Evolutionary conservation across 1,140 invertebrate genomes (phyloP).

Genomic region (Listronotus oregonensis): DNA sequence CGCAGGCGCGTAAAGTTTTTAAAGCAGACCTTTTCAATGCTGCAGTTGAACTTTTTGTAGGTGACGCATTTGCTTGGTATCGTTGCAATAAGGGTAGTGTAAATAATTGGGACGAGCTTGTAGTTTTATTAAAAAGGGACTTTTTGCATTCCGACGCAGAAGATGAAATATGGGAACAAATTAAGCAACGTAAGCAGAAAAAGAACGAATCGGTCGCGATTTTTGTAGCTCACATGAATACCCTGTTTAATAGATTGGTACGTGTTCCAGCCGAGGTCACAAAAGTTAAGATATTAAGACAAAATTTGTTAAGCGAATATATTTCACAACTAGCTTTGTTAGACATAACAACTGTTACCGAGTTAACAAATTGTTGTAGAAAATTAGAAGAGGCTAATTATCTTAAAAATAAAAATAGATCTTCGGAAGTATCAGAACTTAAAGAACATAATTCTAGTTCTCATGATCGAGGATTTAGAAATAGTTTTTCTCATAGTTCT

Average conservation of each 20-base stretch:
- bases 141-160: slow-evolving; percentile 45
- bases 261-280: slow-evolving; percentile 37
- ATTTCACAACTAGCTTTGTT: slow-evolving; percentile 8
- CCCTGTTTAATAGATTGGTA: slow-evolving; percentile 48
- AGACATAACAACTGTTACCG: slow-evolving; percentile 6
- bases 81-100: slow-evolving; percentile 37
- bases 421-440: background rate
- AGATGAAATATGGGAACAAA: slow-evolving; percentile 47
- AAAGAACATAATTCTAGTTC: background rate
- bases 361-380: background rate
- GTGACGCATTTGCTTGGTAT: slow-evolving; percentile 46
- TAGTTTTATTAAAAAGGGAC: slow-evolving; percentile 34
- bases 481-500: no score
- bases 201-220: slow-evolving; percentile 44
- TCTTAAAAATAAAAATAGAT: background rate
- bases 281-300: slow-evolving; percentile 44
- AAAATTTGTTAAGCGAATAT: slow-evolving; percentile 46
- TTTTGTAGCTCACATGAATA: slow-evolving; percentile 47
- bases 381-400: slow-evolving; percentile 14
- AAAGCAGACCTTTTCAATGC: slow-evolving; percentile 37
- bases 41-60: slow-evolving; percentile 46
- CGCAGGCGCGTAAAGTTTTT: slow-evolving; percentile 40
- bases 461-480: background rate
- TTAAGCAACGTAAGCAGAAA: slow-evolving; percentile 44
- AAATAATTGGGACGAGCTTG: slow-evolving; percentile 15